These are phyloP conservation scores for Metopolophium dirhodum DNA, from an alignment of 1,140 invertebrate species.

Conservation along the genomic window DNA sequence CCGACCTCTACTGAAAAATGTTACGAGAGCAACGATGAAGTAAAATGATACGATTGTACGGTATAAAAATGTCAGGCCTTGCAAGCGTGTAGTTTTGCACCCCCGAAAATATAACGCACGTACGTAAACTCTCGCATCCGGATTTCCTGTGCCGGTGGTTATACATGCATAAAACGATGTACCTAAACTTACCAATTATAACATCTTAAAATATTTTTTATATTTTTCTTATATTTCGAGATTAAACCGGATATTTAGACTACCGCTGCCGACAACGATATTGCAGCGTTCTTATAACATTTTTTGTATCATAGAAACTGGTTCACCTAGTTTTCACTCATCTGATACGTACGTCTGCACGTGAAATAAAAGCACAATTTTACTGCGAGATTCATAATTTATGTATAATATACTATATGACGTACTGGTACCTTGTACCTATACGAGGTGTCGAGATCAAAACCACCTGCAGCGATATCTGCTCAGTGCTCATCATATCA, in stretches of 20 bases:
- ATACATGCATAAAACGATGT: too few species aligned
- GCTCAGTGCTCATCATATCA: background rate
- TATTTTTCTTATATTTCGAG: background rate
- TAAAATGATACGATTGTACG: too few species aligned
- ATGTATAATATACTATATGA: too few species aligned
- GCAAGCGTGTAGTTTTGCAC: too few species aligned
- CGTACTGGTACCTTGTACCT: too few species aligned
- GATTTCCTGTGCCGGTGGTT: background rate
- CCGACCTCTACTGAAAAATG: too few species aligned
- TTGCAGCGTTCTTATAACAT: background rate
- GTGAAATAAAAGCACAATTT: background rate
- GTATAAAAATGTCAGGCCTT: too few species aligned
- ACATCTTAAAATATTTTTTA: background rate
- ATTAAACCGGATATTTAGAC: background rate
- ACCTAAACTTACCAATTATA: too few species aligned
- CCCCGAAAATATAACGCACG: too few species aligned
- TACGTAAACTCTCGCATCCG: too few species aligned
- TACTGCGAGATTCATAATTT: background rate
- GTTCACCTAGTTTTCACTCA: conserved; percentile 13
- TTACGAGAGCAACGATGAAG: too few species aligned
- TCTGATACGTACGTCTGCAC: background rate
- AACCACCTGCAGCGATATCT: background rate
- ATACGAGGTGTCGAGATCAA: too few species aligned
- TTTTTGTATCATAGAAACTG: background rate
- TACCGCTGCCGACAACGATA: background rate